Base-by-base conservation (phyloP, 2,113 vertebrate species). In the Brachionichthys hirsutus region DNA sequence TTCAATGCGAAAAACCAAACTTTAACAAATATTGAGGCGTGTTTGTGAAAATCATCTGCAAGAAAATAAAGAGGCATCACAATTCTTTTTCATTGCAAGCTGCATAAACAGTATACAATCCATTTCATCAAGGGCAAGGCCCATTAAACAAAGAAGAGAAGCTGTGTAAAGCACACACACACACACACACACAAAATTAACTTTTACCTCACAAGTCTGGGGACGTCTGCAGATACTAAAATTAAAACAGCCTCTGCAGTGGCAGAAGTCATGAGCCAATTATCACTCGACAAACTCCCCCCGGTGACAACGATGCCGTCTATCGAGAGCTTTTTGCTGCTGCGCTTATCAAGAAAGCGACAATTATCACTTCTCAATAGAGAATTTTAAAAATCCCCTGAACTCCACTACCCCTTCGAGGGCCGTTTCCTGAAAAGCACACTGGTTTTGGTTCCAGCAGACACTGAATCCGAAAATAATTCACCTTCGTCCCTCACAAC, bases 231-330 rank as follows among this genome's bases (percentile, higher is more conserved):
- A 64, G 63, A 73, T 53, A 71, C 50, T 60, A 54, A 73, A 73
- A 63, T 56, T 36, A 73, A 57, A 71, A 68, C 54, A 63, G 45
- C 61, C 47, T 69, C 53, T 35, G 56, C 63, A 58, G 63, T 70
- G 70, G 63, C 75, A 80, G 61, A 61, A 69, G 78, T 66, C 65
- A 68, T 24, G 58, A 61, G 56, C 52, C 67, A 78, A 78, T 73
- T 73, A 80, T 66, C 71, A 50, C 65, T 56, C 50, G 20, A 41
- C 47, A 56, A 54, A 77, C 47, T 67, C 62, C 73, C 68, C 19
- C 7, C 19, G 55, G 43, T 54, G 58, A 67, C 71, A 67, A 85
- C 56, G 19, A 68, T 35, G 46, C 62, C 55, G 20, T 75, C 51
- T 64, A 70, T 63, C 18, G 58, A 49, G 58, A 71, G 57, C 62